These are phyloP conservation scores for Magallana gigas DNA, from an alignment of 1,140 invertebrate species.

Conservation along the genomic window DNA sequence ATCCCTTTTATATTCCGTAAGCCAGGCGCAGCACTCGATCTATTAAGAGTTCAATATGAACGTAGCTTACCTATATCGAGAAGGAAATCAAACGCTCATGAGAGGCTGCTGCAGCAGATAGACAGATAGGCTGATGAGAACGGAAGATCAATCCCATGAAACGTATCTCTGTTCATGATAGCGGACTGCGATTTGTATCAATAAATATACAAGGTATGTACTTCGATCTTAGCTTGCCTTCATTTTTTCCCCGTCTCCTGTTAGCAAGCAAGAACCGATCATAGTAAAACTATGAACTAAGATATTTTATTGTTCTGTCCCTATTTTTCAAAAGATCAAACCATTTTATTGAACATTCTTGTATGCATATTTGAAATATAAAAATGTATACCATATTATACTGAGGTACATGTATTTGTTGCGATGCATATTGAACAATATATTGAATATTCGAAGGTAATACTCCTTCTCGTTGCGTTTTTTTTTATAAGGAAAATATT, in stretches of 20 bases:
- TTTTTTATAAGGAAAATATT: too few relatives aligned
- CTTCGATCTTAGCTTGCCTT: background rate
- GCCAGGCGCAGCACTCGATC: background rate
- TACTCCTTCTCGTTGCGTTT: too few relatives aligned
- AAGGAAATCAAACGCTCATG: constrained; percentile 23
- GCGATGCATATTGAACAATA: too few relatives aligned
- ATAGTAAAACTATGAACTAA: too few relatives aligned
- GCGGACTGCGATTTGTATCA: background rate
- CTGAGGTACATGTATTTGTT: too few relatives aligned
- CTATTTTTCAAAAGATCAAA: background rate
- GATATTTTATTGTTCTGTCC: too few relatives aligned
- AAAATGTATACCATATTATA: too few relatives aligned
- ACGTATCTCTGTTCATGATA: background rate
- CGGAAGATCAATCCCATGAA: constrained; percentile 7
- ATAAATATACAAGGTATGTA: constrained; percentile 23
- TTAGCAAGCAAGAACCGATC: too few relatives aligned
- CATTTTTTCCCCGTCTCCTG: too few relatives aligned
- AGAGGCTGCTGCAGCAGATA: background rate
- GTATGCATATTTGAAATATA: too few relatives aligned
- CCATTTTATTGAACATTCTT: too few relatives aligned
- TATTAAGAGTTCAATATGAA: background rate
- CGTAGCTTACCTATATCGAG: background rate
- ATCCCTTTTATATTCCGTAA: background rate
- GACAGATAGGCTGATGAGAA: background rate
- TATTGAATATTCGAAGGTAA: too few relatives aligned